phyloP scores from a whole-genome alignment of 2,888 invertebrate genomes.

The Heliconius cydno region DNA sequence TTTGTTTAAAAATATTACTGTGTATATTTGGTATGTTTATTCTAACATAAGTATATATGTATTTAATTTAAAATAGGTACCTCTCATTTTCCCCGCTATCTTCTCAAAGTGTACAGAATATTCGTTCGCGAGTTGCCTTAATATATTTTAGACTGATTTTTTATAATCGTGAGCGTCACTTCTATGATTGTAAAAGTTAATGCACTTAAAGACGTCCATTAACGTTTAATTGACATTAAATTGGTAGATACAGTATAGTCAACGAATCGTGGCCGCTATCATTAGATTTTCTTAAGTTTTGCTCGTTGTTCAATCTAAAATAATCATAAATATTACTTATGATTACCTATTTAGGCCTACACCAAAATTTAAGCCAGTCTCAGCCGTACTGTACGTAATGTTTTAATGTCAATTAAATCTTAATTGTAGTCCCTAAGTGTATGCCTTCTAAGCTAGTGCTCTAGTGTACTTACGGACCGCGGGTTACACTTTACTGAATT shows the following conservation, averaged over 20 bases:
- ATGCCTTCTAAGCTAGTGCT: constrained; percentile 29
- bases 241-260: background rate
- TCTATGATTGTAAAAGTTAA: constrained; percentile 17
- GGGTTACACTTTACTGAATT: constrained; percentile 35
- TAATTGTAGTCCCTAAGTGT: background rate
- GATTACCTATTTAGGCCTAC: too few relatives aligned
- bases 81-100: constrained; percentile 23
- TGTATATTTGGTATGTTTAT: background rate
- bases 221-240: constrained; percentile 14
- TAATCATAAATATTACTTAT: too few relatives aligned
- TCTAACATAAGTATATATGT: background rate
- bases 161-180: constrained; percentile 67
- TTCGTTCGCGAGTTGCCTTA: constrained; percentile 73
- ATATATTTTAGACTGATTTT: constrained; percentile 87
- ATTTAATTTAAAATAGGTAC: background rate
- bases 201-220: background rate
- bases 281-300: background rate
- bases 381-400: background rate
- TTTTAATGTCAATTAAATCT: background rate
- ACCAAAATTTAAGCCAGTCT: too few relatives aligned
- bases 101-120: constrained; percentile 39
- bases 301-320: background rate
- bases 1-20: background rate
- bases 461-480: constrained; percentile 45
- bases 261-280: background rate